Evolutionary conservation across 2,113 vertebrate genomes (phyloP).

Genomic region (Calypte anna): DNA sequence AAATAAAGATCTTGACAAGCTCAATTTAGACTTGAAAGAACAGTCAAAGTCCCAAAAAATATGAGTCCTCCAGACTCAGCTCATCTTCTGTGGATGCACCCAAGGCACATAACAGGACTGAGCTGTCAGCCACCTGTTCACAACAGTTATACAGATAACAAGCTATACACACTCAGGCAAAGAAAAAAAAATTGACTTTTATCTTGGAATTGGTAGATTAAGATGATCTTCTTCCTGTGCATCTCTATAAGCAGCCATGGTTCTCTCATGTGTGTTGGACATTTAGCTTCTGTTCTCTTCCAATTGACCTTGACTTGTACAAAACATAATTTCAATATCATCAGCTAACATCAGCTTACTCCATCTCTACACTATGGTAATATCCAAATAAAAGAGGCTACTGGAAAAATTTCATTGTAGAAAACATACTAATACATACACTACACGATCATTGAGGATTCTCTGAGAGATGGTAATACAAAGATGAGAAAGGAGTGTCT

Average conservation of each 20-base stretch:
- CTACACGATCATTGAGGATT: background rate
- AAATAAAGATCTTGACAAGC: background rate
- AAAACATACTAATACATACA: background rate
- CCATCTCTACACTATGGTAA: background rate
- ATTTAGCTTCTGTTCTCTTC: background rate
- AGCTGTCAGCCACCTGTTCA: background rate
- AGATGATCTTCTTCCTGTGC: background rate
- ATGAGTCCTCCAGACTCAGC: background rate
- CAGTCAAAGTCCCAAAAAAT: background rate
- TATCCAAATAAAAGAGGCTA: slow-evolving; percentile 13
- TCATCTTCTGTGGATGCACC: background rate
- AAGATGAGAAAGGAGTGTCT: no score
- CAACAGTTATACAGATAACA: background rate
- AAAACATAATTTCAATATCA: background rate
- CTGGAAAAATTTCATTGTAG: background rate
- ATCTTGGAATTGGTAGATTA: background rate
- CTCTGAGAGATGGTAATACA: background rate
- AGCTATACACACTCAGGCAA: background rate
- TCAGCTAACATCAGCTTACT: slow-evolving; percentile 20
- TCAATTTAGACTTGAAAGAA: background rate
- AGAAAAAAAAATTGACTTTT: background rate
- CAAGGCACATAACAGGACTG: background rate
- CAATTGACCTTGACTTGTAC: background rate
- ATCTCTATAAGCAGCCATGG: background rate
- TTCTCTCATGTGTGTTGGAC: background rate